Evolutionary conservation across 2,113 vertebrate species (phyloP).

Genomic region (Campylomormyrus numenius): DNA sequence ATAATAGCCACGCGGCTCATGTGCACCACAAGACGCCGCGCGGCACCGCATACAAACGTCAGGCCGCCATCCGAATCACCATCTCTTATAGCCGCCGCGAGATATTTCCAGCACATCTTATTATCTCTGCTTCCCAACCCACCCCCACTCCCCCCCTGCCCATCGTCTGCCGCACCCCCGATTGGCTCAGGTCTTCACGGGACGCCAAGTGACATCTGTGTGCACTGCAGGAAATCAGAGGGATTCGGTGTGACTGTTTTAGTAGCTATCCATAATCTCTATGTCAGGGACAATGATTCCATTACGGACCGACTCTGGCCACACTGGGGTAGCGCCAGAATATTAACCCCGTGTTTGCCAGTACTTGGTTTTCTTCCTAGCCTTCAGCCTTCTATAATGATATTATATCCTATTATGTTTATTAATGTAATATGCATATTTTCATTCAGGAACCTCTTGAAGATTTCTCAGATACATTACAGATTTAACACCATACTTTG

Average conservation of each 20-base stretch:
- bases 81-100: neutral
- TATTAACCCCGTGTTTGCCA: neutral
- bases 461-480: neutral
- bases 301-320: neutral
- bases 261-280: constrained; percentile 3
- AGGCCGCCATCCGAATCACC: neutral
- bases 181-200: neutral
- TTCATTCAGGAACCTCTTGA: neutral
- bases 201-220: neutral
- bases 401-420: neutral
- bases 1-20: neutral
- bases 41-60: neutral
- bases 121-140: neutral
- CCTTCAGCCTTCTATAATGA: neutral
- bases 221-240: neutral
- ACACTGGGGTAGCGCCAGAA: neutral
- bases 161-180: neutral
- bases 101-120: neutral
- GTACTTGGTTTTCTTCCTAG: neutral
- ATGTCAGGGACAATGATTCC: constrained; percentile 9
- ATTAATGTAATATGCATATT: neutral
- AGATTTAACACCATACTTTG: neutral
- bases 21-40: neutral
- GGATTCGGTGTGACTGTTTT: constrained; percentile 1
- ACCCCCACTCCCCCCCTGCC: neutral